phyloP scores from a whole-genome alignment of 2,797 vertebrate species.

The Oreonectes daqikongensis region DNA sequence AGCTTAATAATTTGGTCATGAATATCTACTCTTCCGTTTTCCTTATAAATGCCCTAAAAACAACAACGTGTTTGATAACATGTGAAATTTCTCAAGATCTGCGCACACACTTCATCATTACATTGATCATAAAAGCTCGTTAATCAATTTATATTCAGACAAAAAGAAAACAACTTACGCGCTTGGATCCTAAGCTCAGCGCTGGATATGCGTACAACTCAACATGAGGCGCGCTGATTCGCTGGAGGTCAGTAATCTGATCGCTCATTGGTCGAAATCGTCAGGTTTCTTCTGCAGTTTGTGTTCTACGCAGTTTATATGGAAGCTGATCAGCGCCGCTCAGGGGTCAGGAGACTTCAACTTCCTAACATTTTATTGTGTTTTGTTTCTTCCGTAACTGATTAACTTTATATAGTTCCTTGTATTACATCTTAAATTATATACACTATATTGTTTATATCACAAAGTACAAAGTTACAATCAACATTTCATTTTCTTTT shows the following conservation, averaged over 20 bases:
- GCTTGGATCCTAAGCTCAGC: conserved; percentile 54
- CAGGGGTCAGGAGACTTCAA: neutral
- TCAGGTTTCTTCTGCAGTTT: conserved; percentile 16
- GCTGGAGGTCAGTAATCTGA: conserved; percentile 8
- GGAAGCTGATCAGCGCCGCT: conserved; percentile 16
- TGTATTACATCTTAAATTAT: too few species aligned
- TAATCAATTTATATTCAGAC: neutral
- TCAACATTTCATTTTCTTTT: neutral
- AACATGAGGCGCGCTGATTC: conserved; percentile 3
- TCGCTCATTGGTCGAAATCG: conserved; percentile 15
- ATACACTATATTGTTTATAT: too few species aligned
- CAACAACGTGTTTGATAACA: neutral
- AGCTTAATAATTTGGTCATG: neutral
- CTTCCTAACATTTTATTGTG: too few species aligned
- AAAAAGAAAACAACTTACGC: conserved; percentile 57
- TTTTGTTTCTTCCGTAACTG: too few species aligned
- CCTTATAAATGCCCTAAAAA: neutral
- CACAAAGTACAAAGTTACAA: too few species aligned
- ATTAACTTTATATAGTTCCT: too few species aligned
- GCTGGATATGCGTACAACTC: conserved; percentile 46
- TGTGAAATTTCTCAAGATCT: neutral
- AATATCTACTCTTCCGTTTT: neutral
- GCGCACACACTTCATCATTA: neutral
- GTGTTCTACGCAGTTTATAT: neutral
- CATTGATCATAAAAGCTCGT: neutral